phyloP scores from a whole-genome alignment of 2,113 vertebrate species.

The Neogale vison region DNA sequence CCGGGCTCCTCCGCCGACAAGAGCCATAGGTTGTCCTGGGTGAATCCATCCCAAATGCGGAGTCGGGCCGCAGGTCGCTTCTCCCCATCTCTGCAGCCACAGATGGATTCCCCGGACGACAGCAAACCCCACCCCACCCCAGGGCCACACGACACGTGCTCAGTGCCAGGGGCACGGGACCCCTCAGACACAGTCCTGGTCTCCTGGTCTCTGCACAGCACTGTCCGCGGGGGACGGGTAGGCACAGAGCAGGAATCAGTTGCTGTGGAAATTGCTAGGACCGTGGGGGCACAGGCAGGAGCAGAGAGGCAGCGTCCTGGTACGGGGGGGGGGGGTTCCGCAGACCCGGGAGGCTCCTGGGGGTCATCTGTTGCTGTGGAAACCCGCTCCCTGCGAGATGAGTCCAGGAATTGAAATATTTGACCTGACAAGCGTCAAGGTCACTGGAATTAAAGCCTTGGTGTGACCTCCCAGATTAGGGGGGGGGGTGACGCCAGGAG shows the following conservation, averaged over 20 bases:
- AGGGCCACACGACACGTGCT: accelerated
- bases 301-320: neutral
- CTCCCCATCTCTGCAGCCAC: neutral
- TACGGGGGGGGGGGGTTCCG: neutral
- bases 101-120: neutral
- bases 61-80: neutral
- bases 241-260: neutral
- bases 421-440: neutral
- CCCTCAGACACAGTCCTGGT: neutral
- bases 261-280: accelerated
- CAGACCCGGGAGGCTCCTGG: no score
- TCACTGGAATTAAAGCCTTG: neutral
- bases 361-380: neutral
- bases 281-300: neutral
- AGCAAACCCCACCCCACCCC: no score
- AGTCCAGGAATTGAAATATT: neutral
- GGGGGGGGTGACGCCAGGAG: neutral
- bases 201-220: neutral
- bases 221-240: accelerated
- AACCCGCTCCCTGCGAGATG: neutral
- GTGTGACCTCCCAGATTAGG: neutral
- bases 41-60: neutral
- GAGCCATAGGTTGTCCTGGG: accelerated
- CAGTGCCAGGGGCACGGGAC: neutral
- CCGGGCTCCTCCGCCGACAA: accelerated